Conservation (phyloP, 2,888 invertebrate species). For the Harpalus rufipes region DNA sequence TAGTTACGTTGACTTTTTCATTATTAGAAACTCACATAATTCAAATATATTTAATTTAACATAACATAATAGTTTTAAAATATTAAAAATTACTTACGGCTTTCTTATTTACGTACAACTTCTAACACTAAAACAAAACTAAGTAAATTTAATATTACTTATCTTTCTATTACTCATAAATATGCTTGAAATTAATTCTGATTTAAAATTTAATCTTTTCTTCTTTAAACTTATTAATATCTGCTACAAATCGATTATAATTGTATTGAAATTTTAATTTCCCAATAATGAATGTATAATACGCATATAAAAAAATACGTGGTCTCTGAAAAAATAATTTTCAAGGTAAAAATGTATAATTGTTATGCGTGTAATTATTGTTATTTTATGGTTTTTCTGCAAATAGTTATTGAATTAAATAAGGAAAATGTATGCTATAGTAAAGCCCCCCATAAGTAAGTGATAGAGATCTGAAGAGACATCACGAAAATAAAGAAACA, state of each 20-base stretch:
- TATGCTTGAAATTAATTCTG: slow-evolving; percentile 28
- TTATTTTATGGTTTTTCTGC: no score
- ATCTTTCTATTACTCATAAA: neutral
- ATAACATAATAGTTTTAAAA: no score
- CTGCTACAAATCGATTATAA: neutral
- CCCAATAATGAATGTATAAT: neutral
- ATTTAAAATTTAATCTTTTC: neutral
- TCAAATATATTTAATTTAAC: no score
- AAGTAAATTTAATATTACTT: no score
- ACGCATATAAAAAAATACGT: slow-evolving; percentile 1
- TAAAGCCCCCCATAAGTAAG: neutral
- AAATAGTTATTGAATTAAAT: slow-evolving; percentile 21
- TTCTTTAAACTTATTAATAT: neutral
- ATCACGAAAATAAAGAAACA: slow-evolving; percentile 57
- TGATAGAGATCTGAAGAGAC: slow-evolving; percentile 20
- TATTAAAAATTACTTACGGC: no score
- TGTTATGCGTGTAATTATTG: no score
- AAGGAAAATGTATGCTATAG: neutral
- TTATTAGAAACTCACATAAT: neutral
- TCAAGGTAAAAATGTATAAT: neutral
- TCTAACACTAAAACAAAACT: no score
- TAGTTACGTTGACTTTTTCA: slow-evolving; percentile 21
- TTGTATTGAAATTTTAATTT: slow-evolving; percentile 1
- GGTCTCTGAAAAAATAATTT: neutral
- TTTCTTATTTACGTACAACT: no score